Evolutionary conservation across 2,888 invertebrate genomes (phyloP).

Genomic region (Diadegma fenestrale): DNA sequence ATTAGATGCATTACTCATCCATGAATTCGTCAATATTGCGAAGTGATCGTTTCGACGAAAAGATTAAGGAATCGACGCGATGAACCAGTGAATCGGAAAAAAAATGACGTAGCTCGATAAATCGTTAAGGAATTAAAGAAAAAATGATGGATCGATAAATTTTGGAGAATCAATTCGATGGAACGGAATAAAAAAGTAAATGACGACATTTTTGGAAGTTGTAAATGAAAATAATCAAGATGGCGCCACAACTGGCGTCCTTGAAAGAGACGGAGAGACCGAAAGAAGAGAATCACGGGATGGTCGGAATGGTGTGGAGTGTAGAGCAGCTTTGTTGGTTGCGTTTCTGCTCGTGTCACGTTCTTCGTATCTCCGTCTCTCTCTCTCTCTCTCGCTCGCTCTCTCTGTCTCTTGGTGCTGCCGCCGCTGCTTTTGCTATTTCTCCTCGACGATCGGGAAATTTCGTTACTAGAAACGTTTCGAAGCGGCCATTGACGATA

Average conservation of each 20-base stretch:
- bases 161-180: background rate
- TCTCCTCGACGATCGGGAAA: conserved; percentile 22
- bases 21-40: too few relatives aligned
- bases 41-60: background rate
- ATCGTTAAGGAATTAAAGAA: background rate
- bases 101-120: background rate
- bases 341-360: conserved; percentile 37
- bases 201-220: conserved; percentile 15
- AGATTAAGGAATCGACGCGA: background rate
- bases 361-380: conserved; percentile 24
- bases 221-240: conserved; percentile 63
- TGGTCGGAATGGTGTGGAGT: conserved; percentile 13
- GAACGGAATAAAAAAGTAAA: background rate
- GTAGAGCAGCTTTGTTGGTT: conserved; percentile 35
- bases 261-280: conserved; percentile 47
- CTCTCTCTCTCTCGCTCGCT: background rate
- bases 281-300: conserved; percentile 43
- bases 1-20: background rate
- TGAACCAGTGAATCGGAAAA: background rate
- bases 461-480: conserved; percentile 51
- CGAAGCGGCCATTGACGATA: conserved; percentile 39
- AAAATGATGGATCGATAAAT: conserved; percentile 15
- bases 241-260: conserved; percentile 61
- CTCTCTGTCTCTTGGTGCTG: background rate
- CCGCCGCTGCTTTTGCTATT: background rate